These are phyloP conservation scores for Sussaba pulchella DNA, from an alignment of 2,888 invertebrate genomes.

Conservation along the genomic window DNA sequence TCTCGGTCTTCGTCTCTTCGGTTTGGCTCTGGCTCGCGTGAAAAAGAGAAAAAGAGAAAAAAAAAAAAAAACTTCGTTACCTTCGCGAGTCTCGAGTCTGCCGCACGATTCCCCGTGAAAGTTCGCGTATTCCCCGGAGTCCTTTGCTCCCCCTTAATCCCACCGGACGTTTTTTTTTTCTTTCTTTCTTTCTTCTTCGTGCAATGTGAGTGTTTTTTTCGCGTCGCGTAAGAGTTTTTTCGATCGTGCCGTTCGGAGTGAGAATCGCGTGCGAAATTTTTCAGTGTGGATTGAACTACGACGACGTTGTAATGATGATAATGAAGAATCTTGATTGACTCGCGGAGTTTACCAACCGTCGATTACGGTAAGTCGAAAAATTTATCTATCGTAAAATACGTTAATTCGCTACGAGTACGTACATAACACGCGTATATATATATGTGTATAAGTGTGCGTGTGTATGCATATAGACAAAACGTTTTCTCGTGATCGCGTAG, in stretches of 20 bases:
- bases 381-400: background rate
- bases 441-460: background rate
- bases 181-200: conserved; percentile 2
- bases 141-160: too few species aligned
- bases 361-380: conserved; percentile 35
- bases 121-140: too few species aligned
- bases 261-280: too few species aligned
- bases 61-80: too few species aligned
- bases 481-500: conserved; percentile 61
- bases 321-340: too few species aligned
- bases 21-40: conserved; percentile 30
- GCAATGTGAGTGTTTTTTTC: conserved; percentile 39
- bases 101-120: too few species aligned
- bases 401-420: background rate
- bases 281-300: too few species aligned
- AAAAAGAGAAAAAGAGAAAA: too few species aligned
- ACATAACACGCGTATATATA: background rate
- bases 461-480: conserved; percentile 17
- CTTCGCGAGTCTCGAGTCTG: too few species aligned
- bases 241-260: conserved; percentile 35
- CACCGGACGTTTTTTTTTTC: too few species aligned
- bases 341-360: conserved; percentile 13
- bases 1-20: background rate
- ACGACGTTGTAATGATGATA: conserved; percentile 11
- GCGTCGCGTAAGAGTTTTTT: conserved; percentile 45